Conservation (phyloP, 2,113 vertebrate species). For the Ptilorrhoa leucosticta region DNA sequence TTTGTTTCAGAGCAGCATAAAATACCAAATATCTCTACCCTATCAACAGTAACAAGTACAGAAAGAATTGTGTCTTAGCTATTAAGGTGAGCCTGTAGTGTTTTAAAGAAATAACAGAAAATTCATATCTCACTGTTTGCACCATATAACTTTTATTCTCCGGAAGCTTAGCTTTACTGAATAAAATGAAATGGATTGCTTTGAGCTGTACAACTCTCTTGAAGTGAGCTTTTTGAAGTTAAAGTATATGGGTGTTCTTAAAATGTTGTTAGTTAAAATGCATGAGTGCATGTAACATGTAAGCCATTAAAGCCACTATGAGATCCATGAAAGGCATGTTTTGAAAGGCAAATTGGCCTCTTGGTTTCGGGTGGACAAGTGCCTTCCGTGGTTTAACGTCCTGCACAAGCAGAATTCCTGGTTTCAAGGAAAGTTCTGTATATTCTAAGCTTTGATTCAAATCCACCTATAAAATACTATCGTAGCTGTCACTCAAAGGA, state of each 20-base stretch:
- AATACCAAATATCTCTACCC: not conserved
- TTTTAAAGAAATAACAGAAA: not conserved
- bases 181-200: not conserved
- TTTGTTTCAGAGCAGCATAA: not conserved
- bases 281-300: not conserved
- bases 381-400: not conserved
- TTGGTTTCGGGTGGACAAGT: not conserved
- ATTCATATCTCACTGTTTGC: not conserved
- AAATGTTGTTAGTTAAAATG: not conserved
- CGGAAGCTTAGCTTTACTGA: not conserved
- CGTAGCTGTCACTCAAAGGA: not conserved
- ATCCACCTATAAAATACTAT: not conserved
- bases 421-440: not conserved
- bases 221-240: not conserved
- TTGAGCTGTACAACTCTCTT: not conserved
- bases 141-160: not conserved
- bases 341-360: not conserved
- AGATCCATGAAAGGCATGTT: not conserved
- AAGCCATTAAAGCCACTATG: not conserved
- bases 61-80: not conserved
- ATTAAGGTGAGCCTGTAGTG: not conserved
- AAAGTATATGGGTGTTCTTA: not conserved
- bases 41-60: not conserved
- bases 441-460: not conserved
- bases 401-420: not conserved